These are phyloP conservation scores for Acanthosepion esculentum DNA, from an alignment of 2,888 invertebrate species.

Conservation along the genomic window DNA sequence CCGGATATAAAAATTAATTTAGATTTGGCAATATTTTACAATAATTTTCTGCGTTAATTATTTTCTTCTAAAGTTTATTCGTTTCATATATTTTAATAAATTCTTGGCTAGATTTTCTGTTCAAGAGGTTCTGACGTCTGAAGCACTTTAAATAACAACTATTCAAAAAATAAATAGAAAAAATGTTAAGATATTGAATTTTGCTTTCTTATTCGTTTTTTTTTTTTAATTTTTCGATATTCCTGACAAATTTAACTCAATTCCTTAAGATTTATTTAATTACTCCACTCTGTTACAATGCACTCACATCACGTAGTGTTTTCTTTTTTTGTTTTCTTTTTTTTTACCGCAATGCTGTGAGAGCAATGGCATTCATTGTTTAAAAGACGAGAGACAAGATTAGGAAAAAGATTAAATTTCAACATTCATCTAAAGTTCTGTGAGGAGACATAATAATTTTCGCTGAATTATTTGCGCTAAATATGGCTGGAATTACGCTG, in stretches of 20 bases:
- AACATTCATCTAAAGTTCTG: too few relatives aligned
- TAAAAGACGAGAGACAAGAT: too few relatives aligned
- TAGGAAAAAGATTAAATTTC: too few relatives aligned
- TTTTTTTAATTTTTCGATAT: neutral
- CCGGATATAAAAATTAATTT: conserved; percentile 9
- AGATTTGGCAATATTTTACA: neutral
- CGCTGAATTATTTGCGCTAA: too few relatives aligned
- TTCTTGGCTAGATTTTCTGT: neutral
- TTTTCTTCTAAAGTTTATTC: neutral
- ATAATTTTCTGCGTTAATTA: neutral
- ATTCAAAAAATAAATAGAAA: neutral
- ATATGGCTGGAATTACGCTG: too few relatives aligned
- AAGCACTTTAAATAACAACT: neutral
- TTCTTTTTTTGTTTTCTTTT: too few relatives aligned
- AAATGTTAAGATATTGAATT: neutral
- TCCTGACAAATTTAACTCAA: neutral
- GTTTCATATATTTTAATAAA: neutral
- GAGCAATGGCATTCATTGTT: too few relatives aligned
- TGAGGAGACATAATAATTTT: too few relatives aligned
- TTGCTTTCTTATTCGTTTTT: neutral
- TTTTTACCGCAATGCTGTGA: too few relatives aligned
- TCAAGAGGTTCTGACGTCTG: neutral
- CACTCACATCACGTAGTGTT: too few relatives aligned
- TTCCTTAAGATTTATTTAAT: neutral
- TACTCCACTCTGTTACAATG: neutral